Base-by-base conservation (phyloP, 2,113 vertebrate species). In the Sisor rabdophorus region DNA sequence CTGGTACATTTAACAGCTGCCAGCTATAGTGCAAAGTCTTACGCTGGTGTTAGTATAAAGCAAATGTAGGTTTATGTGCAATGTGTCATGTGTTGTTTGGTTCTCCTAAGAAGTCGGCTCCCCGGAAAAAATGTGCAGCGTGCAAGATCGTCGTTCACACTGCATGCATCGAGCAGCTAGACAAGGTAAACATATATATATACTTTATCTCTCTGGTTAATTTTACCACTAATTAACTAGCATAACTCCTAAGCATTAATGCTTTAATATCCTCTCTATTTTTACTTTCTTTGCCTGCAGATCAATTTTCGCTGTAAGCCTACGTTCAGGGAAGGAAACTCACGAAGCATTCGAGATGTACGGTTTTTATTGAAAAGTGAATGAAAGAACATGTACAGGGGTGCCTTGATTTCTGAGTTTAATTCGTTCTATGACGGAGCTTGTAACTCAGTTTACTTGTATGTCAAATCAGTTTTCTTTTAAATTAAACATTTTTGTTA, bases 271-370 rank as follows among this genome's bases (percentile, higher is more conserved):
- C 24, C 2, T 2, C 26, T 8, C 47, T 63, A 6, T 69, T 28
- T 8, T 60, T 81, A 2, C 65, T 16, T 17, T 13, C 72, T 75
- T 92, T 73, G 85, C 55, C 87, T 80, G 84, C 76, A 99, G 97
- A 99, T 99, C 80, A 99, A 96, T 88, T 99, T 99, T 88, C 91
- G 95, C 83, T 99, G 97, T 85, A 99, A 99, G 79, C 96, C 95
- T 0, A 98, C 97, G n/a, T 99, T 96, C 86, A 93, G 95, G 85
- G 97, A 99, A 86, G 96, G 95, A 67, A 92, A 93, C 20, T 95
- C 95, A 11, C 92, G 96, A 61, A 94, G 94, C 75, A 92, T 95
- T 61, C 90, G 96, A 92, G 97, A 98, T 82, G 97, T 99, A 88
- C 94, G 95, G 77, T n/a, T 11, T 20, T 10, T 11, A 28, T 4